These are phyloP conservation scores for Myiozetetes cayanensis DNA, from an alignment of 2,113 vertebrate species.

Conservation along the genomic window DNA sequence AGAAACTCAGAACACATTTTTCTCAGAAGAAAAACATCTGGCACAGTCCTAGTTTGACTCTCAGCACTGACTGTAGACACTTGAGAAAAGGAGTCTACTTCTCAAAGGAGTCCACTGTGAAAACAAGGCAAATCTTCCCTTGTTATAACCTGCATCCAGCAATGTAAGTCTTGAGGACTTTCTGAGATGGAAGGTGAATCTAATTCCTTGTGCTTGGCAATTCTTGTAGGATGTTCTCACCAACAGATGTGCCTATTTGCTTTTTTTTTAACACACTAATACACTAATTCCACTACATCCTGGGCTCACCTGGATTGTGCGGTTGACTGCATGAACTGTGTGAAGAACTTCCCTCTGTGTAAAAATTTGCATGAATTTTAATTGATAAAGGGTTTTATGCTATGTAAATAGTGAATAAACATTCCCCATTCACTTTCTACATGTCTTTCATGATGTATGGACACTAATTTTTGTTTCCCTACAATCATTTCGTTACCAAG, in stretches of 20 bases:
- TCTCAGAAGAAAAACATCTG: not conserved
- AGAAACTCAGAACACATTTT: not conserved
- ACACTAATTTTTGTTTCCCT: not conserved
- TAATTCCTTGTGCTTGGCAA: not conserved
- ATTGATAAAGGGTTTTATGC: not conserved
- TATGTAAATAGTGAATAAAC: not conserved
- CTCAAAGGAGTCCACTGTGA: not conserved
- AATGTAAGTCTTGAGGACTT: not conserved
- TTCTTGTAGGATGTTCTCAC: not conserved
- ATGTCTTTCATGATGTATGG: not conserved
- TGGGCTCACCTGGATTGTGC: not conserved
- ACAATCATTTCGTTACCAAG: not conserved
- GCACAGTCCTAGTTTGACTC: not conserved
- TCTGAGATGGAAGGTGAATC: not conserved
- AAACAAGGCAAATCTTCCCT: not conserved
- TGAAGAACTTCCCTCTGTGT: not conserved
- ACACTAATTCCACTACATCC: not conserved
- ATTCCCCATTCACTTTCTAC: not conserved
- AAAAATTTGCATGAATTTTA: not conserved
- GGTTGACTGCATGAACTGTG: not conserved
- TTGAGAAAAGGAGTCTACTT: not conserved
- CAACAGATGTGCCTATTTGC: not conserved
- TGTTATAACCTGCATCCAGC: not conserved
- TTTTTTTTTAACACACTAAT: not conserved
- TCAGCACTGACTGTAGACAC: accelerated